Evolutionary conservation across 2,797 vertebrate genomes (phyloP).

Genomic region (Leptoclinus maculatus): DNA sequence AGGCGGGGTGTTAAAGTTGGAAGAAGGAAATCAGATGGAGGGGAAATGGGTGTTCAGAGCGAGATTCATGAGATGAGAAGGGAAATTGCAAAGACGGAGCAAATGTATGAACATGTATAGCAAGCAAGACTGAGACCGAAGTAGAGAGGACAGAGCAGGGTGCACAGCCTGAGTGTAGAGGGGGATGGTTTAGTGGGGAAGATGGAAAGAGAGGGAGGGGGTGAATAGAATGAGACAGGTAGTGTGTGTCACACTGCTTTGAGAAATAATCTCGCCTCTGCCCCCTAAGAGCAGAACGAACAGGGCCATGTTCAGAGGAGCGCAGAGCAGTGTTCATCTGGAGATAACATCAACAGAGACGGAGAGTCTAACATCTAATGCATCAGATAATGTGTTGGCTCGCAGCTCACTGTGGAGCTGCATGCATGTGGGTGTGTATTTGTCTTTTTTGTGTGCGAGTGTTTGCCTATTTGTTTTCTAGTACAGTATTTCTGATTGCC

Average conservation of each 20-base stretch:
- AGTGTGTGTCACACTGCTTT: conserved; percentile 39
- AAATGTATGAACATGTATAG: conserved; percentile 46
- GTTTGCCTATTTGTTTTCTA: conserved; percentile 1
- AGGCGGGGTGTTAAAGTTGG: neutral
- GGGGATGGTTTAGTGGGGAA: neutral
- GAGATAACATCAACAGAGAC: conserved; percentile 64
- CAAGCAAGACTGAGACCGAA: neutral
- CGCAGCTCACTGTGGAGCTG: conserved; percentile 4
- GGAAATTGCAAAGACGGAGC: conserved; percentile 28
- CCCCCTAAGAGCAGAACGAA: conserved; percentile 43
- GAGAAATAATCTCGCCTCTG: conserved; percentile 52
- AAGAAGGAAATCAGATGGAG: conserved; percentile 44
- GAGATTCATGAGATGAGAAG: conserved; percentile 19
- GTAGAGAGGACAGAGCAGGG: conserved; percentile 7
- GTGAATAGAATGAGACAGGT: conserved; percentile 32
- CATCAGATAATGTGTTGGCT: conserved; percentile 48
- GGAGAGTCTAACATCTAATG: conserved; percentile 47
- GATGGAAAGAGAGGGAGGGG: conserved; percentile 2
- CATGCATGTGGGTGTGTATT: conserved; percentile 5
- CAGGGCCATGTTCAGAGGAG: conserved; percentile 42
- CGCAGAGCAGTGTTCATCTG: conserved; percentile 46
- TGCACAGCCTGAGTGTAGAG: neutral
- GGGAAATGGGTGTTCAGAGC: conserved; percentile 7
- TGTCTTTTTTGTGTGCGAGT: neutral
- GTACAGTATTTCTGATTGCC: neutral